Evolutionary conservation across 2,888 invertebrate species (phyloP).

Genomic region (Dasypogon diadema): DNA sequence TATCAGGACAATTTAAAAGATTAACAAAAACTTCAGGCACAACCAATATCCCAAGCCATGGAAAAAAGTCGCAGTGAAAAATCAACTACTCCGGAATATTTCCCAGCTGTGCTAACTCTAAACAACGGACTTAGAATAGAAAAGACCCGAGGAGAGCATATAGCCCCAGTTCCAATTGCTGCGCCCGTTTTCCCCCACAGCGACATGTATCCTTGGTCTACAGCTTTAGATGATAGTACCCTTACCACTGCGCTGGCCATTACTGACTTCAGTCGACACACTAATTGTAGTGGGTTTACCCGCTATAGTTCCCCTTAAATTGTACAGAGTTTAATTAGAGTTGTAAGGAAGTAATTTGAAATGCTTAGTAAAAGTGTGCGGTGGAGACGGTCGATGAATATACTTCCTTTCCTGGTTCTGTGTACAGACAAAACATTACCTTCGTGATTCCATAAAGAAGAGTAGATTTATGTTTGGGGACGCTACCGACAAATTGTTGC

Average conservation of each 20-base stretch:
- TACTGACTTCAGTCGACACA: background rate
- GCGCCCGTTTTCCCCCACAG: too few species aligned
- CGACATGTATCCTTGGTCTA: background rate
- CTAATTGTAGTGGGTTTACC: constrained; percentile 16
- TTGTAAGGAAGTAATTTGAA: constrained; percentile 53
- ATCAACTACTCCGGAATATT: background rate
- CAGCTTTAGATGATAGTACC: background rate
- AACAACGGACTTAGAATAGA: background rate
- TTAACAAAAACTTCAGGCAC: constrained; percentile 1
- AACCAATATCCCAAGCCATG: background rate
- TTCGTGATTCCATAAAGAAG: too few species aligned
- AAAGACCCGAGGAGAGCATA: background rate
- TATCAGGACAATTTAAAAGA: background rate
- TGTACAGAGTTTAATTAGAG: constrained; percentile 53
- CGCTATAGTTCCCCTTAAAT: constrained; percentile 15
- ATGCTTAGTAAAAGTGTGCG: constrained; percentile 18
- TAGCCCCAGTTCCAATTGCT: background rate
- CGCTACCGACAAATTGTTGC: too few species aligned
- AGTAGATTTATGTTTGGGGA: too few species aligned
- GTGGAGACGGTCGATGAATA: too few species aligned
- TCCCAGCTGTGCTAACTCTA: too few species aligned
- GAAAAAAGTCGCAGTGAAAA: background rate
- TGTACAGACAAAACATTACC: too few species aligned
- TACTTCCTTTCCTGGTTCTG: too few species aligned
- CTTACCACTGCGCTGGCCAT: background rate